A percentile compares a stretch with the other conserved stretches of the same genome.
Conservation (phyloP, 2,888 invertebrate genomes). For the Sipha maydis region DNA sequence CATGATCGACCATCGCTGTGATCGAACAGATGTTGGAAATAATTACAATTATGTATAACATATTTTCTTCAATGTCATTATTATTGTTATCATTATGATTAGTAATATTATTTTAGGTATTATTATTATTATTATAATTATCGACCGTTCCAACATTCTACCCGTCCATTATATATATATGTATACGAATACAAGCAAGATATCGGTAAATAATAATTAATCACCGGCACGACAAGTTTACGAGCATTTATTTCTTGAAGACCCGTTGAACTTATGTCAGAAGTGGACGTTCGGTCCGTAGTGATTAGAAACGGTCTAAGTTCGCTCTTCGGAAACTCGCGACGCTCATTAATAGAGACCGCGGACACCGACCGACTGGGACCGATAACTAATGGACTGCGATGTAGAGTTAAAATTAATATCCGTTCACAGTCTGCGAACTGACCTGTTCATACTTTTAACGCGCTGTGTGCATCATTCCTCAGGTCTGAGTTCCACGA, state of each 20-base stretch:
- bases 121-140: too few relatives aligned
- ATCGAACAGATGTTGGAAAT: not conserved
- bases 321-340: slow-evolving; percentile 26
- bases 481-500: not conserved
- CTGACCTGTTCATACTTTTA: slow-evolving; percentile 2
- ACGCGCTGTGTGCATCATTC: not conserved
- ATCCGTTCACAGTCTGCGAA: slow-evolving; percentile 1
- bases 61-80: not conserved
- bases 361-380: not conserved
- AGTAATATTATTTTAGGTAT: too few relatives aligned
- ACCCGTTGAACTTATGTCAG: slow-evolving; percentile 12
- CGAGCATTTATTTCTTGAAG: slow-evolving; percentile 17
- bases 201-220: slow-evolving; percentile 37
- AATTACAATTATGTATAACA: not conserved
- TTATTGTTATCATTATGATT: too few relatives aligned
- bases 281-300: slow-evolving; percentile 13
- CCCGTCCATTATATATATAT: too few relatives aligned
- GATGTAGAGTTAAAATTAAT: slow-evolving; percentile 51
- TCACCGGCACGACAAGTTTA: slow-evolving; percentile 23
- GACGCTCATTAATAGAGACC: not conserved
- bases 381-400: slow-evolving; percentile 31
- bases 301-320: slow-evolving; percentile 42
- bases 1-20: not conserved
- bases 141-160: too few relatives aligned
- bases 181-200: not conserved